These are phyloP conservation scores for Hozukius guyotensis DNA, from an alignment of 2,797 vertebrate genomes.

Conservation along the genomic window DNA sequence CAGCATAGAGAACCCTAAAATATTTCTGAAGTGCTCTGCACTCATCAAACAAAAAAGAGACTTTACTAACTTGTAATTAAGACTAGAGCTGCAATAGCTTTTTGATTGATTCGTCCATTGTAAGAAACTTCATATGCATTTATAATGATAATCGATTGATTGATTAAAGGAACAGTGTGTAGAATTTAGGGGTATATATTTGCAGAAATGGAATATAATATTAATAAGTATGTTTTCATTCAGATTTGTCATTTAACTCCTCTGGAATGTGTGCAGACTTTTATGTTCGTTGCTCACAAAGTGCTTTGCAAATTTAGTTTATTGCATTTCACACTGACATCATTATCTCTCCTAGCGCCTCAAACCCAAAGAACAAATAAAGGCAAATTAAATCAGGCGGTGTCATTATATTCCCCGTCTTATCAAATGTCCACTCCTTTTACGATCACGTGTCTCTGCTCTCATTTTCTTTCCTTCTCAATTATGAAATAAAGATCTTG, in stretches of 20 bases:
- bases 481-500: neutral
- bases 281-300: neutral
- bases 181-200: no score
- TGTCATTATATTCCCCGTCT: neutral
- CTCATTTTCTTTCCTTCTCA: neutral
- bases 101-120: neutral
- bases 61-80: neutral
- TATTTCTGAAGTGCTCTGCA: neutral
- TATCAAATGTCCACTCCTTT: neutral
- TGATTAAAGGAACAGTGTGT: no score
- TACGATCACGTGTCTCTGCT: neutral
- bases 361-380: constrained; percentile 8
- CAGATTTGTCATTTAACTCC: neutral
- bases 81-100: neutral
- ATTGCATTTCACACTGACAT: constrained; percentile 4
- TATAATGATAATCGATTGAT: neutral
- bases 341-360: constrained; percentile 3
- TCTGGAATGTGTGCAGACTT: neutral
- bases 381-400: constrained; percentile 1
- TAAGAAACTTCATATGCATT: neutral
- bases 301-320: neutral
- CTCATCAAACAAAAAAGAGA: neutral
- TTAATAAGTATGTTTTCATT: no score
- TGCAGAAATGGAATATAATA: no score
- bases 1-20: neutral